Base-by-base conservation (phyloP, 2,888 invertebrate genomes). In the Pristionchus mayeri region DNA sequence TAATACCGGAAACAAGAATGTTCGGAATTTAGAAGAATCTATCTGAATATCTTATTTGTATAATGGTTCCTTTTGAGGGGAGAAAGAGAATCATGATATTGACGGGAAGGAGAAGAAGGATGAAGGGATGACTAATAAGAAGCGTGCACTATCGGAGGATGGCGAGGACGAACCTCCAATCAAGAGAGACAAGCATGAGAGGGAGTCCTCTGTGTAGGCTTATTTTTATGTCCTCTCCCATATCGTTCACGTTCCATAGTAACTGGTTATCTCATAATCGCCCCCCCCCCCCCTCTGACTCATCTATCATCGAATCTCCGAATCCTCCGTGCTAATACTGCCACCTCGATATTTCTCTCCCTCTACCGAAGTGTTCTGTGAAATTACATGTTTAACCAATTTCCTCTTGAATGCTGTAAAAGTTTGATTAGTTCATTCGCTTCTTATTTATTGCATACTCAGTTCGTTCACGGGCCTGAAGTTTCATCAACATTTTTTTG, bases 121-220 rank as follows among this genome's bases (percentile, higher is more conserved):
- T 24, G 48, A 50, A n/a, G 48, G 48, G 11, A 30, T 48, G 48
- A 27, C 6, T 37, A 21, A 24, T 27, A 76, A 27, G 27, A 76
- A 48, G 76, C 18, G 76, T n/a, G 76, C 16, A 27, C 37, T 27
- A 52, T 34, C 37, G 6, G 21, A 54, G 6, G 40, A 79, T 21
- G n/a, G 54, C 13, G 21, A 54, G 16, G 79, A 34, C 13, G 44
- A 34, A 79, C 52, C 54, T 54, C 79, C 79, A n/a, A 34, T 54
- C 16, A 79, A 79, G 79, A 79, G 40, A 44, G 79, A 54, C 13
- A 79, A 79, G n/a, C 16, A 18, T n/a, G 79, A 79, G 54, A 79
- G 54, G 54, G 79, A 79, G n/a, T 79, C 79, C 24, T 18, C 79
- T 54, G 79, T 79, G n/a, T 79, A 48, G 71, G 21, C 11, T 76